Percentiles rank a stretch among this genome's conserved stretches.
These are phyloP conservation scores for Drosophila subsilvestris DNA, from an alignment of 2,888 invertebrate genomes.

Conservation along the genomic window DNA sequence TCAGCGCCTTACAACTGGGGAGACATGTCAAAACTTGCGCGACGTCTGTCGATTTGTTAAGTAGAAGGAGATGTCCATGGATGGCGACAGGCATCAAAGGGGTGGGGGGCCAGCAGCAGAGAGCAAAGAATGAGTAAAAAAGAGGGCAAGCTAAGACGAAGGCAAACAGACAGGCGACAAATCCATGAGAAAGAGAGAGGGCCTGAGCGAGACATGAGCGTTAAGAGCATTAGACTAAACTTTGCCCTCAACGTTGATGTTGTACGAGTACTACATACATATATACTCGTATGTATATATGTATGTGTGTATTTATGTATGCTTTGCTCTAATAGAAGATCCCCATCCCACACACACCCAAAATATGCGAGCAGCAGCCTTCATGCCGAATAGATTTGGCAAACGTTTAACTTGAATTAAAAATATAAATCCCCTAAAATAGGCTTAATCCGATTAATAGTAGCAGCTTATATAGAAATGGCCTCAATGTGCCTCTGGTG, in stretches of 20 bases:
- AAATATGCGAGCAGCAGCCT: conserved; percentile 31
- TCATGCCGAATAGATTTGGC: background rate
- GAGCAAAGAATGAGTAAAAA: background rate
- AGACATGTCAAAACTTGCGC: conserved; percentile 81
- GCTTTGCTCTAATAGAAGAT: conserved; percentile 41
- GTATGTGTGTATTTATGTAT: background rate
- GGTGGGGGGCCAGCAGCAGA: conserved; percentile 6
- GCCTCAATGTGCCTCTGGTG: too few relatives aligned
- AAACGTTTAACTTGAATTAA: background rate
- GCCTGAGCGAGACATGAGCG: conserved; percentile 56
- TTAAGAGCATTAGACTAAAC: conserved; percentile 76
- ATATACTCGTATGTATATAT: conserved; percentile 28
- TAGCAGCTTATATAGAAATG: too few relatives aligned
- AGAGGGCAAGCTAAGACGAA: conserved; percentile 31
- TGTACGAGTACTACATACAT: background rate
- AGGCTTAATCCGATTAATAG: too few relatives aligned
- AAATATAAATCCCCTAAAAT: too few relatives aligned
- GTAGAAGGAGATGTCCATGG: conserved; percentile 27
- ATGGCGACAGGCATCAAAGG: conserved; percentile 7
- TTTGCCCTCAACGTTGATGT: conserved; percentile 59
- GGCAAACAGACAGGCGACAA: conserved; percentile 57
- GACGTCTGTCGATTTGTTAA: conserved; percentile 67
- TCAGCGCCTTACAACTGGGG: conserved; percentile 71
- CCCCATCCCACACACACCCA: conserved; percentile 19
- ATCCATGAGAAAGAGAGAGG: conserved; percentile 38